Evolutionary conservation across 2,797 vertebrate genomes (phyloP).

Genomic region (Tympanoctomys barrerae): DNA sequence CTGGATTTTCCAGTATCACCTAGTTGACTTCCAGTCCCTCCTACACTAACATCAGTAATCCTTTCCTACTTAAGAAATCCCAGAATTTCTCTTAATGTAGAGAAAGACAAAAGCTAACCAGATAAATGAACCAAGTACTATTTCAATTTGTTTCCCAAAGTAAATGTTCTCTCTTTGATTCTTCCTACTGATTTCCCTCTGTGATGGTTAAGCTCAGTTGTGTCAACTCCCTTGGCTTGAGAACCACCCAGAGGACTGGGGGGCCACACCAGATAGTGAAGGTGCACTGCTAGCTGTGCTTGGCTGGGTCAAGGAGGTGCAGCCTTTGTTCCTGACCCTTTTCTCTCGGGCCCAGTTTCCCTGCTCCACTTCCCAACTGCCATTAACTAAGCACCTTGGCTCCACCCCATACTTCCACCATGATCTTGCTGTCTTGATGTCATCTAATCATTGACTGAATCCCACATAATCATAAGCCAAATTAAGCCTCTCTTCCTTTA

Average conservation of each 20-base stretch:
- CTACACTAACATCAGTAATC: not conserved
- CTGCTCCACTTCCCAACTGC: not conserved
- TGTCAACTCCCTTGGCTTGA: not conserved
- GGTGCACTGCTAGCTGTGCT: not conserved
- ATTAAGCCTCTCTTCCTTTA: not conserved
- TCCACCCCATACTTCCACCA: not conserved
- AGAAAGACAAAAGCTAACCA: not conserved
- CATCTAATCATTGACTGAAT: not conserved
- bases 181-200: not conserved
- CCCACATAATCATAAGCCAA: not conserved
- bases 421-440: not conserved
- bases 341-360: not conserved
- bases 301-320: not conserved
- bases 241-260: not conserved
- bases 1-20: not conserved
- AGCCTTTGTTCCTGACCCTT: not conserved
- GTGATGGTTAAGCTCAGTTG: not conserved
- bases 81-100: not conserved
- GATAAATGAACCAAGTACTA: not conserved
- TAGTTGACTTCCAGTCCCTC: not conserved
- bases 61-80: not conserved
- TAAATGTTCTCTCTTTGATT: not conserved
- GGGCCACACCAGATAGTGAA: not conserved
- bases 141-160: not conserved
- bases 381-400: not conserved